Evolutionary conservation across 2,888 invertebrate species (phyloP).

Genomic region (Phasia obesa): DNA sequence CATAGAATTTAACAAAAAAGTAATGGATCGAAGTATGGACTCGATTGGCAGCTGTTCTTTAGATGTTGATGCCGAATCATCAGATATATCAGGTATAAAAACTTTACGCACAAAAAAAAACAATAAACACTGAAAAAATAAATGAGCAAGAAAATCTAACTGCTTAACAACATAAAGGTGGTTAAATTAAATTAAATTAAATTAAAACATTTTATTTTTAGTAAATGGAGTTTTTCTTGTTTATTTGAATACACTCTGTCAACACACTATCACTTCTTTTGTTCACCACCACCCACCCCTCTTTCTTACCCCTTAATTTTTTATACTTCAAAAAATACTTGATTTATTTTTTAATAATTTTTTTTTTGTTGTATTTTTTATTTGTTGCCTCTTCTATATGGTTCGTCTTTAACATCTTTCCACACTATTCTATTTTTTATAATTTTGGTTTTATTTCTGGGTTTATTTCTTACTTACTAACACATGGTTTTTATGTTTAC

Average conservation of each 20-base stretch:
- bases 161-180: neutral
- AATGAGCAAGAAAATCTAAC: slow-evolving; percentile 48
- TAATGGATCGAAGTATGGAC: slow-evolving; percentile 90
- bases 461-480: slow-evolving; percentile 47
- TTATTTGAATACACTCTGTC: slow-evolving; percentile 31
- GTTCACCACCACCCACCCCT: neutral
- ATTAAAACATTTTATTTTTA: neutral
- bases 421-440: slow-evolving; percentile 16
- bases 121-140: slow-evolving; percentile 38
- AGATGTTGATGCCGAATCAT: slow-evolving; percentile 90
- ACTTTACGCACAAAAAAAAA: slow-evolving; percentile 32
- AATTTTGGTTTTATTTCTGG: slow-evolving; percentile 45
- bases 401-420: neutral
- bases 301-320: neutral
- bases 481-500: slow-evolving; percentile 45
- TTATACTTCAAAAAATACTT: slow-evolving; percentile 19
- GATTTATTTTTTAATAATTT: neutral
- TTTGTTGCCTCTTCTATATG: slow-evolving; percentile 3
- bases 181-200: neutral
- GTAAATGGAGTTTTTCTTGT: slow-evolving; percentile 49
- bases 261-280: slow-evolving; percentile 7
- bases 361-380: neutral
- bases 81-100: slow-evolving; percentile 87
- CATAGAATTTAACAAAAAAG: slow-evolving; percentile 32
- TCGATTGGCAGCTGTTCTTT: slow-evolving; percentile 94